Base-by-base conservation (phyloP, 2,888 invertebrate species). In the Beris chalybata region DNA sequence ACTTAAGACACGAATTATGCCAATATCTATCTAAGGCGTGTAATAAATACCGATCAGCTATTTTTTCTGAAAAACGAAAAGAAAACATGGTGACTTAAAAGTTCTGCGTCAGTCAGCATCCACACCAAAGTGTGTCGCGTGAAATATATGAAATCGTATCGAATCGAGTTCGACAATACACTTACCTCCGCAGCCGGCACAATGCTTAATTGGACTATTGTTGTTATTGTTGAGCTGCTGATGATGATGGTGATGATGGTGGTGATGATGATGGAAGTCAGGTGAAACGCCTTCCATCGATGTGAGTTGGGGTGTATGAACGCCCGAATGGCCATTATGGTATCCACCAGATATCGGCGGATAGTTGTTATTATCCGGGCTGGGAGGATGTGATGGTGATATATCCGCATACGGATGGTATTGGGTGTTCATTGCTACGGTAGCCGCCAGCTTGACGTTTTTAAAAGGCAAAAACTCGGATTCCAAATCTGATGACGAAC, bases 1-100 rank as follows among this genome's bases (percentile, higher is more conserved):
- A 96, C 84, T 95, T 96, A 76, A 96, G 87, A 82, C 96, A 96
- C 75, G 90, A 88, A 84, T 94, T 93, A 84, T 96, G 96, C 96
- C 96, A 96, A 83, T 93, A 95, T 81, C 94, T 86, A 85, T 96
- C 95, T 80, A 95, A 85, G 74, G 95, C 95, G 83, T 92, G 91
- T 72, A 96, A 86, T 73, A 95, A 87, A 84, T 90, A 95, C 82
- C 95, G 86, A 85, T 95, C 95, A 75, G 91, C 87, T 79, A 95
- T 95, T 84, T 93, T 91, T 74, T 79, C 79, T 79, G 72, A n/a
- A 70, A 11, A 56, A n/a, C 4, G 5, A 59, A 31, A 59, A 59
- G 32, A 56, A 32, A 11, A 11, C 30, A 5, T 38, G 43, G 15
- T 15, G 29, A 9, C 4, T 4, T 30, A 54, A 31, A 48, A 61